Conservation (phyloP, 2,113 vertebrate genomes). For the Asarcornis scutulata region DNA sequence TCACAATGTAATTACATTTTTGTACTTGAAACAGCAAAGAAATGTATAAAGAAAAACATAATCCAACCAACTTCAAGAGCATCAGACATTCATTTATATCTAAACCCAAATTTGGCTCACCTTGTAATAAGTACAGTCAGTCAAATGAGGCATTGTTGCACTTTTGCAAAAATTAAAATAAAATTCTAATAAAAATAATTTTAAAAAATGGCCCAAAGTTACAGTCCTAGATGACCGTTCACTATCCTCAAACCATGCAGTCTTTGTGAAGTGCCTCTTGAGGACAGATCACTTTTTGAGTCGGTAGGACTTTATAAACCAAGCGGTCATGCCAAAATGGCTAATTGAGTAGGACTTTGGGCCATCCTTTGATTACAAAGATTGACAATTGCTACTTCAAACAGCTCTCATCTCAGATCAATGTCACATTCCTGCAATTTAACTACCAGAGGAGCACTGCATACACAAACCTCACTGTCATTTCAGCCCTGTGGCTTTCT, state of each 20-base stretch:
- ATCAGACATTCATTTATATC: neutral
- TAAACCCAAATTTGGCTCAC: slow-evolving; percentile 70
- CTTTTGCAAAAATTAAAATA: slow-evolving; percentile 62
- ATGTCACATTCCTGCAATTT: slow-evolving; percentile 84
- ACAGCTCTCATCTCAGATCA: slow-evolving; percentile 69
- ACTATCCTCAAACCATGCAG: neutral
- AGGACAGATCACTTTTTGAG: slow-evolving; percentile 53
- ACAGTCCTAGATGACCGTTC: neutral
- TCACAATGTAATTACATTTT: neutral
- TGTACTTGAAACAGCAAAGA: neutral
- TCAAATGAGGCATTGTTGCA: slow-evolving; percentile 84
- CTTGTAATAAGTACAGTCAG: slow-evolving; percentile 81
- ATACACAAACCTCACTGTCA: slow-evolving; percentile 74
- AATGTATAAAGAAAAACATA: neutral
- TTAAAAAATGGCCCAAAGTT: slow-evolving; percentile 19
- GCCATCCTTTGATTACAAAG: slow-evolving; percentile 78
- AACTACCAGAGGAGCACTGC: slow-evolving; percentile 80
- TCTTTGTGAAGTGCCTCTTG: slow-evolving; percentile 39
- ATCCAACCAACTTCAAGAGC: neutral
- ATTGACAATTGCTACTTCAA: slow-evolving; percentile 84
- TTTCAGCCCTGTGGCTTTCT: slow-evolving; percentile 69
- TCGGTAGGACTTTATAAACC: slow-evolving; percentile 74
- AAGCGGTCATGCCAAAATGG: slow-evolving; percentile 77
- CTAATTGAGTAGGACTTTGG: slow-evolving; percentile 80
- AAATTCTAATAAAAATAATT: neutral